Conservation (phyloP, 2,113 vertebrate species). For the Aldabrachelys gigantea region DNA sequence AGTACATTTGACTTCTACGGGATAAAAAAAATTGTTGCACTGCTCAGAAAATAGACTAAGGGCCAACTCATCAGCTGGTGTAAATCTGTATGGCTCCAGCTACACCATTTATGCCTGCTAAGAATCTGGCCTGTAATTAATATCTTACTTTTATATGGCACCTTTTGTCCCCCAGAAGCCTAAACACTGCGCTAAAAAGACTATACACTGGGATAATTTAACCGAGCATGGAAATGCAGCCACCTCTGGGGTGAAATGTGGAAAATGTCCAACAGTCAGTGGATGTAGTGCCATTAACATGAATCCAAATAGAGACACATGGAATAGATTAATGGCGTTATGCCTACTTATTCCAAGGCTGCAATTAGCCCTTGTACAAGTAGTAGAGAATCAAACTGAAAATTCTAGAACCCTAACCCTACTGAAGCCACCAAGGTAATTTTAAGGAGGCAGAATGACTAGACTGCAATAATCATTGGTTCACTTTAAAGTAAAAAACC, state of each 20-base stretch:
- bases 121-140: not conserved
- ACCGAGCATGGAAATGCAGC: fast-evolving
- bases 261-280: not conserved
- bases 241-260: not conserved
- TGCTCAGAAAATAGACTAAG: fast-evolving
- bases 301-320: too few relatives aligned
- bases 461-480: not conserved
- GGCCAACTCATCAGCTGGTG: not conserved
- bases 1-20: not conserved
- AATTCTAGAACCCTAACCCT: not conserved
- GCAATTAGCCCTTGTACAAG: not conserved
- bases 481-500: not conserved
- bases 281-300: not conserved
- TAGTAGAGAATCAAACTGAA: not conserved
- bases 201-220: not conserved
- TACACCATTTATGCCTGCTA: not conserved
- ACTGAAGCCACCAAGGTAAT: not conserved
- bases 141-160: not conserved
- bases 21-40: not conserved
- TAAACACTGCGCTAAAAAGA: not conserved
- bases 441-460: not conserved
- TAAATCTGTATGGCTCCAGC: not conserved
- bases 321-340: not conserved
- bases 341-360: not conserved
- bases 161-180: not conserved